These are phyloP conservation scores for Drosophila acutilabella DNA, from an alignment of 2,888 invertebrate genomes.

Conservation along the genomic window DNA sequence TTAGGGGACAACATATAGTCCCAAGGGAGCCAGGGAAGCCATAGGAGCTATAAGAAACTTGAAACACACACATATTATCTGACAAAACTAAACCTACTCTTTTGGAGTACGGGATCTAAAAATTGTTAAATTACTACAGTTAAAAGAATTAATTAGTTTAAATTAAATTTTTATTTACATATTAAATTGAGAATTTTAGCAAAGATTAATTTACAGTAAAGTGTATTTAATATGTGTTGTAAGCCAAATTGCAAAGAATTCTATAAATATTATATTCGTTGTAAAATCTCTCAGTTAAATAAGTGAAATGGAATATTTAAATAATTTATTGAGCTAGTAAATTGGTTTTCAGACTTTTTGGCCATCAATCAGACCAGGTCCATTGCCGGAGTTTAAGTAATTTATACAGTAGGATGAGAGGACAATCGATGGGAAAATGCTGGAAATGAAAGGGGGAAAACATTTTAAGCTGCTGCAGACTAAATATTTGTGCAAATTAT, in stretches of 20 bases:
- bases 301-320: constrained; percentile 19
- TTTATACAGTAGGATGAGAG: not conserved
- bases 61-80: too few relatives aligned
- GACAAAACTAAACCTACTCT: too few relatives aligned
- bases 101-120: too few relatives aligned
- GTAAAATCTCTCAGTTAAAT: constrained; percentile 7
- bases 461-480: constrained; percentile 9
- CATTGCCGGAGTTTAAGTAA: constrained; percentile 1
- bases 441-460: not conserved
- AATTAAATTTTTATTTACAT: too few relatives aligned
- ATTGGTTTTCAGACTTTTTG: constrained; percentile 18
- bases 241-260: not conserved
- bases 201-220: not conserved
- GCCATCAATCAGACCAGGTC: constrained; percentile 18
- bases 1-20: too few relatives aligned
- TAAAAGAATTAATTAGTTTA: too few relatives aligned
- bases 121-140: too few relatives aligned
- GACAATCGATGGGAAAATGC: not conserved
- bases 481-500: constrained; percentile 70
- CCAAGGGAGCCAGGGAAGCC: too few relatives aligned
- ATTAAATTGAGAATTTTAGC: too few relatives aligned
- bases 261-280: not conserved
- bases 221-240: not conserved
- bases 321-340: constrained; percentile 23
- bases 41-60: too few relatives aligned